phyloP scores from a whole-genome alignment of 92 coral and sea anemone genomes.

The Palythoa heliodiscus region DNA sequence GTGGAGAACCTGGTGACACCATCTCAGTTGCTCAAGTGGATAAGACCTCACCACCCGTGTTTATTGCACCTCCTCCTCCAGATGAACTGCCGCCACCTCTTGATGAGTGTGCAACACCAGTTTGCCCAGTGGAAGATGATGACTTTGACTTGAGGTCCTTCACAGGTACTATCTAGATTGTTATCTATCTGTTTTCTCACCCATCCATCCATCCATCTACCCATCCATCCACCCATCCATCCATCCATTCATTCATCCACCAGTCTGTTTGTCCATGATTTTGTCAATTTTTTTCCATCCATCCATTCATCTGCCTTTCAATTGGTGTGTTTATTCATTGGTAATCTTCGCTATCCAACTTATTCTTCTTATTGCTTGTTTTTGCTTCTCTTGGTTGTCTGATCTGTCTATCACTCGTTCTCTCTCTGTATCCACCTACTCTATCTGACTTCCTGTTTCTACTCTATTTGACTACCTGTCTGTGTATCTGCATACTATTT shows the following conservation, averaged over 20 bases:
- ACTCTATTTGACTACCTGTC: not conserved
- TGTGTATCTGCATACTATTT: too few species aligned
- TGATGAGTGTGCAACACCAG: slow-evolving; percentile 96
- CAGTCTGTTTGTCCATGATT: not conserved
- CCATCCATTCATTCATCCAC: not conserved
- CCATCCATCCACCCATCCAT: not conserved
- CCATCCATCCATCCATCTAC: too few species aligned
- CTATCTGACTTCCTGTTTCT: too few species aligned
- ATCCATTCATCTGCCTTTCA: not conserved
- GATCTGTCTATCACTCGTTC: too few species aligned
- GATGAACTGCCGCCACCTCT: slow-evolving; percentile 92
- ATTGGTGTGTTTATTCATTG: not conserved
- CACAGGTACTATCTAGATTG: slow-evolving; percentile 33
- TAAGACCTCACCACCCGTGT: slow-evolving; percentile 68
- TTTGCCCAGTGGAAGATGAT: slow-evolving; percentile 86
- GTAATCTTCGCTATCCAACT: not conserved
- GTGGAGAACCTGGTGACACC: not conserved
- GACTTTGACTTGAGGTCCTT: slow-evolving; percentile 44
- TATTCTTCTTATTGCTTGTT: not conserved
- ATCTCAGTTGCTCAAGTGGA: not conserved
- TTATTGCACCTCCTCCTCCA: slow-evolving; percentile 96
- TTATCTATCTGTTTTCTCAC: too few species aligned
- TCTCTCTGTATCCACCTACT: too few species aligned
- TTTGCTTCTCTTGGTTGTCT: not conserved
- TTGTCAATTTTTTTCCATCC: not conserved